phyloP scores from a whole-genome alignment of 2,888 invertebrate species.

The Desoria tigrina region DNA sequence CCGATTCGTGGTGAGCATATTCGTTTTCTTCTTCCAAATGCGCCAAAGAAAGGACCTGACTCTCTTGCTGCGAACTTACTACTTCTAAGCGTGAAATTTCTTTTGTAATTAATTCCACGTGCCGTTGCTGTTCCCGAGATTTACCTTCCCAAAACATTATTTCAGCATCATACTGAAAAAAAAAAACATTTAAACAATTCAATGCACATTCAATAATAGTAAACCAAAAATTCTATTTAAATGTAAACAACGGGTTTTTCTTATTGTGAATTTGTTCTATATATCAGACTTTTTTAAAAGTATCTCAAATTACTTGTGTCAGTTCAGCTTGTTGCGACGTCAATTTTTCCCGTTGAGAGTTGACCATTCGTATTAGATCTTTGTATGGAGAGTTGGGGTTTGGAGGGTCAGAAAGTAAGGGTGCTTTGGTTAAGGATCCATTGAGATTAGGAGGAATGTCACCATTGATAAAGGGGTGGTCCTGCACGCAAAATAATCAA shows the following conservation, averaged over 20 bases:
- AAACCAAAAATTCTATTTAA: too few species aligned
- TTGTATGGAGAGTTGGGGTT: constrained; percentile 64
- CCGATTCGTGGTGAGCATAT: constrained; percentile 83
- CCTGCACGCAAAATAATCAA: constrained; percentile 8
- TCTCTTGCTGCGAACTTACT: constrained; percentile 71
- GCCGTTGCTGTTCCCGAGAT: constrained; percentile 81
- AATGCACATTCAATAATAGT: too few species aligned
- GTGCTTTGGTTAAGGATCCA: constrained; percentile 40
- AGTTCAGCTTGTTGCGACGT: constrained; percentile 86
- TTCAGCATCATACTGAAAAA: constrained; percentile 79
- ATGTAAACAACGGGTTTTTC: too few species aligned
- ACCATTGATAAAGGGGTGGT: constrained; percentile 36
- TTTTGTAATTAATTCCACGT: constrained; percentile 78
- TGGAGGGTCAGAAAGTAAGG: constrained; percentile 32
- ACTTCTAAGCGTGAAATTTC: constrained; percentile 78
- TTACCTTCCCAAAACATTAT: constrained; percentile 87
- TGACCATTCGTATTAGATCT: constrained; percentile 82
- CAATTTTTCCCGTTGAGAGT: constrained; percentile 86
- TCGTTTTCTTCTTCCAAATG: constrained; percentile 87
- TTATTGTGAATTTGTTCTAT: too few species aligned
- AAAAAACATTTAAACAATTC: constrained; percentile 3
- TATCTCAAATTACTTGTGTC: constrained; percentile 76
- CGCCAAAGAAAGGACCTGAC: constrained; percentile 72
- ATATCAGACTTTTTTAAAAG: too few species aligned
- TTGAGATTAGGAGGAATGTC: constrained; percentile 47